These are phyloP conservation scores for Ectropis grisescens DNA, from an alignment of 1,140 invertebrate genomes.

Conservation along the genomic window DNA sequence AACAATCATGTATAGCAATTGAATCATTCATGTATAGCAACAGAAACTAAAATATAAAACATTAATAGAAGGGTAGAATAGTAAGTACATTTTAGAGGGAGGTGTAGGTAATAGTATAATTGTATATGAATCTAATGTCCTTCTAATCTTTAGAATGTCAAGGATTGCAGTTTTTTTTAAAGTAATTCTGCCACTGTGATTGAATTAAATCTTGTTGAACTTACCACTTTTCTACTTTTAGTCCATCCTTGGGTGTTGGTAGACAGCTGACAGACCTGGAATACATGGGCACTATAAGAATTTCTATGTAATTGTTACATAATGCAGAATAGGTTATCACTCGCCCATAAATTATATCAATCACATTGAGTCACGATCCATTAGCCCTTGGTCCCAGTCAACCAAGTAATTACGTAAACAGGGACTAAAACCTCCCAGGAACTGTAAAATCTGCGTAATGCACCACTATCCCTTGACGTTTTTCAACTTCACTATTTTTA, in stretches of 20 bases:
- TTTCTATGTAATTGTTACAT: slow-evolving; percentile 58
- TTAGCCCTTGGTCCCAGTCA: slow-evolving; percentile 4
- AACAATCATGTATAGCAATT: too few relatives aligned
- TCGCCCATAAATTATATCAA: slow-evolving; percentile 26
- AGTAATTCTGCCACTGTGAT: too few relatives aligned
- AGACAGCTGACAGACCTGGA: slow-evolving; percentile 77
- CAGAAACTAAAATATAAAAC: too few relatives aligned
- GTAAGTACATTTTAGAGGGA: too few relatives aligned
- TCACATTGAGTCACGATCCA: too few relatives aligned
- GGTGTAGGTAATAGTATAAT: too few relatives aligned
- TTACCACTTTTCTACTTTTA: slow-evolving; percentile 81
- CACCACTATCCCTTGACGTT: slow-evolving; percentile 22
- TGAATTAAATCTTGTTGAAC: too few relatives aligned
- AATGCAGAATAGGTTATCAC: slow-evolving; percentile 63
- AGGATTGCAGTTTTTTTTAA: too few relatives aligned
- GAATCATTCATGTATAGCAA: too few relatives aligned
- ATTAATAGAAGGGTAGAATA: too few relatives aligned
- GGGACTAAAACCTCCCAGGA: slow-evolving; percentile 4
- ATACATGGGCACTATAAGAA: slow-evolving; percentile 45
- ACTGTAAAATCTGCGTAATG: slow-evolving; percentile 28
- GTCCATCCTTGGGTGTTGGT: slow-evolving; percentile 79
- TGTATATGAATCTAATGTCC: too few relatives aligned
- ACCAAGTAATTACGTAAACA: slow-evolving; percentile 11
- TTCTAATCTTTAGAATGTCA: too few relatives aligned
- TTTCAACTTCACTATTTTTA: slow-evolving; percentile 16